phyloP scores from a whole-genome alignment of 2,797 vertebrate genomes.

The Protosalanx chinensis region DNA sequence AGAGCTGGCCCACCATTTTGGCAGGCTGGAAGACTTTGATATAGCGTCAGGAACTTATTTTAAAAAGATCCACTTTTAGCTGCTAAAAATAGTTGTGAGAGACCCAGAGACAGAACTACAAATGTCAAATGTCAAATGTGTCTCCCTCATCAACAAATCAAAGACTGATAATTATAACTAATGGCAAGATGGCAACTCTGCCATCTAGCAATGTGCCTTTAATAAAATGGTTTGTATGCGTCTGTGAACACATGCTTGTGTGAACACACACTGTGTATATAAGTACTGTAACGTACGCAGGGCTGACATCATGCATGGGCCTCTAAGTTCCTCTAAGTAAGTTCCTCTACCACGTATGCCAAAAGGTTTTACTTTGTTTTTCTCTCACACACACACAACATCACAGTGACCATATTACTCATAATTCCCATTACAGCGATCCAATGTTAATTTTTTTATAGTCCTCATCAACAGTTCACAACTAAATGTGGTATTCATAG shows the following conservation, averaged over 20 bases:
- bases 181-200: slow-evolving; percentile 22
- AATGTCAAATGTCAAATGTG: slow-evolving; percentile 41
- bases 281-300: background rate
- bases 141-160: slow-evolving; percentile 37
- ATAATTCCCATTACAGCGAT: too few species aligned
- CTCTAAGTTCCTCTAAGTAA: too few species aligned
- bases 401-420: slow-evolving; percentile 2
- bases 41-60: slow-evolving; percentile 59
- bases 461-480: too few species aligned
- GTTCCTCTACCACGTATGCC: background rate
- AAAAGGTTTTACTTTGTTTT: background rate
- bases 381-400: background rate
- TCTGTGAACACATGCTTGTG: background rate
- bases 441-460: too few species aligned
- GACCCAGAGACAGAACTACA: slow-evolving; percentile 50
- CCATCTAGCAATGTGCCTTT: slow-evolving; percentile 21
- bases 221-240: slow-evolving; percentile 13
- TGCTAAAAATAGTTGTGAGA: slow-evolving; percentile 56
- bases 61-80: slow-evolving; percentile 59
- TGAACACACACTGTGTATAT: background rate
- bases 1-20: slow-evolving; percentile 48
- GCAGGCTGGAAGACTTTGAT: slow-evolving; percentile 53
- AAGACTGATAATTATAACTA: slow-evolving; percentile 31
- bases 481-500: too few species aligned
- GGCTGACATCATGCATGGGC: background rate